Evolutionary conservation across 2,797 vertebrate species (phyloP), one percentile per base, ranked within the genome.

Genomic region (Mustela erminea): DNA sequence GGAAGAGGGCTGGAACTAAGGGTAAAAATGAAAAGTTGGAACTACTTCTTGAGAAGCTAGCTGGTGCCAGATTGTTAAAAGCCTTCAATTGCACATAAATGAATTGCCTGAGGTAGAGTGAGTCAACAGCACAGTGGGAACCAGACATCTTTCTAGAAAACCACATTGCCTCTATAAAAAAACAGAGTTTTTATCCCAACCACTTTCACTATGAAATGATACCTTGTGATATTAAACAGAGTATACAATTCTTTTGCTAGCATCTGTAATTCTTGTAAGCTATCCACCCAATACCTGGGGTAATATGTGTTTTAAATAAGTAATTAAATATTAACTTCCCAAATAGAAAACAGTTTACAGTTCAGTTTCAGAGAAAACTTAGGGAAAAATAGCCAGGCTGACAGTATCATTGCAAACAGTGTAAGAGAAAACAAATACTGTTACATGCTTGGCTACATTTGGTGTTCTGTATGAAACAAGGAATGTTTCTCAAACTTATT

Each of bases 111-210:
- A n/a, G 6, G 43, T 70, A 85, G 32, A 81, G n/a, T 32, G 85
- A 60, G 62, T 72, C 78, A 83, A 62, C 38, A 13, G 27, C 5
- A 52, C 15, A 35, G 32, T 4, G 62, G 10, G 70, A 52, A 88
- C 38, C 41, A 83, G 10, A 92, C 49, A 77, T 64, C 23, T 52
- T 96, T 93, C 83, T 91, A 90, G 58, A 93, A 95, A 92, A 43
- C 9, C 11, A 27, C 10, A 84, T 2, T 41, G 18, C 17, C 4
- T 62, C 49, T 88, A 18, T 81, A 80, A 25, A 32, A 77, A 77
- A 90, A 23, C 23, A 2, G 20, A 3, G 20, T 66, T 74, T 83
- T 92, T 21, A 72, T 87, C 72, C 25, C 12, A 75, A 35, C 12
- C n/a, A 35, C 12, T 88, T 87, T 70, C 3, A 68, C n/a, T 82